A percentile compares a stretch with the other conserved stretches of the same genome.
These are phyloP conservation scores for Chalcosyrphus nemorum DNA, from an alignment of 2,888 invertebrate species.

Conservation along the genomic window DNA sequence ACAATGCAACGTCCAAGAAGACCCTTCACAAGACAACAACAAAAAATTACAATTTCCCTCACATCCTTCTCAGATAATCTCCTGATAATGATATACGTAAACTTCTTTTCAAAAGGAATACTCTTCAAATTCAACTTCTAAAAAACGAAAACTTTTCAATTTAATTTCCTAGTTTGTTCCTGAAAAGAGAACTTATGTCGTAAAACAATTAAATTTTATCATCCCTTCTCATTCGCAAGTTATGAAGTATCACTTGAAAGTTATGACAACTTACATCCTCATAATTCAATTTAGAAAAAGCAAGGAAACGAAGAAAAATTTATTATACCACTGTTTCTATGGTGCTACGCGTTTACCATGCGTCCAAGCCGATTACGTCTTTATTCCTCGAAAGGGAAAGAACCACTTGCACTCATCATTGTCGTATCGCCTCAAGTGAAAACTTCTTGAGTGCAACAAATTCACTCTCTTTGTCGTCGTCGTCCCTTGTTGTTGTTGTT, in stretches of 20 bases:
- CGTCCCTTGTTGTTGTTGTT: not conserved
- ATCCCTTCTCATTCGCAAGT: slow-evolving; percentile 18
- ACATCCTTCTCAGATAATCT: not conserved
- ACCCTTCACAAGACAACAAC: too few species aligned
- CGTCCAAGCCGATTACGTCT: slow-evolving; percentile 29
- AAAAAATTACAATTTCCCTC: not conserved
- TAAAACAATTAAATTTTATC: slow-evolving; percentile 27
- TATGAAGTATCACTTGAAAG: slow-evolving; percentile 31
- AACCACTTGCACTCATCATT: slow-evolving; percentile 22
- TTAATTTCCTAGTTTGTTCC: not conserved
- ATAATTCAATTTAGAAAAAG: slow-evolving; percentile 34
- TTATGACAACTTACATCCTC: slow-evolving; percentile 21
- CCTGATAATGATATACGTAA: not conserved
- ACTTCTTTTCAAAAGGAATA: not conserved
- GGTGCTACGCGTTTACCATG: slow-evolving; percentile 28
- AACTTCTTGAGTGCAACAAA: slow-evolving; percentile 23
- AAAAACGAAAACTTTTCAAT: not conserved
- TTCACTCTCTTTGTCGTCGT: slow-evolving; percentile 10
- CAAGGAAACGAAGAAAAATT: not conserved
- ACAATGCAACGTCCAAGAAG: too few species aligned
- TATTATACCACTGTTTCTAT: slow-evolving; percentile 19
- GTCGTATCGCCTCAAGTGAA: not conserved
- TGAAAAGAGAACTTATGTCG: slow-evolving; percentile 1
- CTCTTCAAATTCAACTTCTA: not conserved
- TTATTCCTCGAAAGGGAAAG: slow-evolving; percentile 15